Percentiles rank a stretch among this genome's conserved stretches.
These are phyloP conservation scores for Pseudomugil gertrudae DNA, from an alignment of 2,797 vertebrate genomes.

Conservation along the genomic window DNA sequence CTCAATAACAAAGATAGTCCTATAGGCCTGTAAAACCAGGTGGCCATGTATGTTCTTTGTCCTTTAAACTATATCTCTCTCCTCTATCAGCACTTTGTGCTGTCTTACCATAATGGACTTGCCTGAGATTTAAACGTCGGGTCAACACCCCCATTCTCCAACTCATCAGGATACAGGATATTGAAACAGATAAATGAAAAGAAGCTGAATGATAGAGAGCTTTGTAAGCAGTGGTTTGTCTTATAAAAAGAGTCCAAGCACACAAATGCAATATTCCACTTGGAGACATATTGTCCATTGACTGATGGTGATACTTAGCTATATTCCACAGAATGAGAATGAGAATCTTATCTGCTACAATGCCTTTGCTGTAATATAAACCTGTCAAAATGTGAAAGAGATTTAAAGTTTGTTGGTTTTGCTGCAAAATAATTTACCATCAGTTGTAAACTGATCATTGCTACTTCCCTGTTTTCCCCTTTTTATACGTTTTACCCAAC, in stretches of 20 bases:
- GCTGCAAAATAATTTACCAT: constrained; percentile 8
- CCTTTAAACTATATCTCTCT: constrained; percentile 65
- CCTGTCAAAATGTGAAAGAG: constrained; percentile 24
- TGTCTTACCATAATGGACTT: constrained; percentile 74
- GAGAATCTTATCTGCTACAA: constrained; percentile 50
- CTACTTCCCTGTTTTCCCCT: not conserved
- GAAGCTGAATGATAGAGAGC: constrained; percentile 60
- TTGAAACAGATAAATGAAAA: constrained; percentile 78
- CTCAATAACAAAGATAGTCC: constrained; percentile 33
- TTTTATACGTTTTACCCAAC: not conserved
- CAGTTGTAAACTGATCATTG: not conserved
- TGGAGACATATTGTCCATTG: constrained; percentile 53
- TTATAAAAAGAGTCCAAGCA: constrained; percentile 4
- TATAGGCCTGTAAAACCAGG: constrained; percentile 60
- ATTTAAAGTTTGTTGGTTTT: constrained; percentile 17
- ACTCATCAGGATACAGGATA: constrained; percentile 77
- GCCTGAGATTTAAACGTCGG: constrained; percentile 74
- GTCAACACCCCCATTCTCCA: constrained; percentile 62
- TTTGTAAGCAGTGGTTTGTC: constrained; percentile 47
- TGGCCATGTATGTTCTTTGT: constrained; percentile 72
- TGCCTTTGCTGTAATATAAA: constrained; percentile 27
- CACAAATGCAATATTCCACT: constrained; percentile 54
- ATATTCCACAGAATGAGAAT: constrained; percentile 32
- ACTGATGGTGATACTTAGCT: constrained; percentile 58
- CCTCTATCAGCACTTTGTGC: constrained; percentile 68